Evolutionary conservation across 1,140 invertebrate genomes (phyloP), one percentile per base, ranked within the genome.

Genomic region (Drosophila nigrodunni): DNA sequence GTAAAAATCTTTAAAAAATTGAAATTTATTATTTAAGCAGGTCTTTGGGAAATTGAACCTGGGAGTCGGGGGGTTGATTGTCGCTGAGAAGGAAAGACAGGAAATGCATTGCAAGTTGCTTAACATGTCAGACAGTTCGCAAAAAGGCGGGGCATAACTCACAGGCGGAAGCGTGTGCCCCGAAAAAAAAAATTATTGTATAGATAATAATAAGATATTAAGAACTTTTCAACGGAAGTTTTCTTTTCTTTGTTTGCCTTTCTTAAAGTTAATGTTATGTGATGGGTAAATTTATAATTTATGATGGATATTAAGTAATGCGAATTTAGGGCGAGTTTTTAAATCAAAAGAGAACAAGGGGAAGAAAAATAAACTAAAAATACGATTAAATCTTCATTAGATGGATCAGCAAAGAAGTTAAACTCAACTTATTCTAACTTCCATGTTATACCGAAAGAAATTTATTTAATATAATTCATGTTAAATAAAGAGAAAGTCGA

Each of bases 1-100:
- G 78, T 72, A 64, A 81, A 80, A 86, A 86, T 81, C 82, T 85
- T 85, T 81, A 85, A 85, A 85, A 85, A 85, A 85, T 87, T 86
- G 82, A 85, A 85, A 85, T 85, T 86, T 86, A 85, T 85, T 87
- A 85, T 85, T 85, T 78, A 85, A 75, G 62, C 41, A 74, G 46
- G 49, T 44, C 58, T 35, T 41, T 65, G 49, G 39, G 25, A 41
- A n/a, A 34, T 57, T 39, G 54, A 18, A 37, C 13, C 41, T 21
- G 54, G 11, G 54, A 34, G 49, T 49, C 3, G 15, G 18, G 5
- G 47, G 49, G 30, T 21, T 18, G 50, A 25, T 34, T 54, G 34
- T 11, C 41, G 25, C 25, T 30, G 25, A 5, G 25, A 30, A 30
- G 50, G 50, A 35, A 47, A 49, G 59, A 61, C 58, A 74, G 78